Conservation (phyloP, 2,797 vertebrate genomes). For the Hylomyscus alleni region DNA sequence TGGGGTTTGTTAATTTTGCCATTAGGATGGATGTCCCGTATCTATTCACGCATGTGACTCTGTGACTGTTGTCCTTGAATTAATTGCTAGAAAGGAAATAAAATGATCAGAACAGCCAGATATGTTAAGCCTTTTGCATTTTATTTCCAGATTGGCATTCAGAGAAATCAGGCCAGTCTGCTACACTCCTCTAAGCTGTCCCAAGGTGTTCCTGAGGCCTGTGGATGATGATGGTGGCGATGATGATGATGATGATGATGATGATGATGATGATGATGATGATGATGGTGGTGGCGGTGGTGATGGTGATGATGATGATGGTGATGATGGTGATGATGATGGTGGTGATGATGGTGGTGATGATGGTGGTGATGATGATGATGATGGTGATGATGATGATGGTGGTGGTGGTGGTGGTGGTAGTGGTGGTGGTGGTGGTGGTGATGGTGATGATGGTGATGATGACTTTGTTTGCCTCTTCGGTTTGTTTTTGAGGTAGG, state of each 20-base stretch:
- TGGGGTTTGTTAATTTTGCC: not conserved
- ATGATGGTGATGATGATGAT: no score
- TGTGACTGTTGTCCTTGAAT: not conserved
- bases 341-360: no score
- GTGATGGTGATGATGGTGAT: no score
- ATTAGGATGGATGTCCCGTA: not conserved
- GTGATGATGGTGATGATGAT: no score
- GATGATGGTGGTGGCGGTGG: no score
- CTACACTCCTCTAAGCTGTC: not conserved
- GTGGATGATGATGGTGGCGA: no score
- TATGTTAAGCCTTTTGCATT: not conserved
- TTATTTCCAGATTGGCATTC: not conserved
- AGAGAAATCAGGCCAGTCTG: not conserved
- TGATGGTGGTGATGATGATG: no score
- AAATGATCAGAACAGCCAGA: not conserved
- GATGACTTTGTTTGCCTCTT: not conserved
- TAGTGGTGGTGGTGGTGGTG: no score
- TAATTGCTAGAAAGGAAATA: slow-evolving; percentile 21
- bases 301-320: no score
- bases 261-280: no score
- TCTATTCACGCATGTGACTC: not conserved
- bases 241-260: no score
- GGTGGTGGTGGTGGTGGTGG: no score
- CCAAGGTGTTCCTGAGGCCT: not conserved
- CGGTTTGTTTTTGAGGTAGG: not conserved